Base-by-base conservation (phyloP, 1,140 invertebrate species). In the Danaus melanippus region DNA sequence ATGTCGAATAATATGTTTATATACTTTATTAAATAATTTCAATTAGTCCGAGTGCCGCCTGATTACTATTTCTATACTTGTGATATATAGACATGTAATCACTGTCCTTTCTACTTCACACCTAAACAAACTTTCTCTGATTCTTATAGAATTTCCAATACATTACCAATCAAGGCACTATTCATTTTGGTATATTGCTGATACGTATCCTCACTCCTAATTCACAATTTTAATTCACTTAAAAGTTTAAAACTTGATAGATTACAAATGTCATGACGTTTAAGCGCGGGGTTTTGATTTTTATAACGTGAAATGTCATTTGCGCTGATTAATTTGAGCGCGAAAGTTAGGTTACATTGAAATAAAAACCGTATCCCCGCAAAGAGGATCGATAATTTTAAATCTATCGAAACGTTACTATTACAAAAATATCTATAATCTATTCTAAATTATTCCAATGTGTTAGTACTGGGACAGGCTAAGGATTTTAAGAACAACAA, bases 11-110 rank as follows among this genome's bases (percentile, higher is more conserved):
- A 69, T 70, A 71, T 70, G 71, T 71, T n/a, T 74, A 75, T 69
- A 76, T 79, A 76, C 47, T 67, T 73, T 77, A 76, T 72, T 75
- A 71, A 70, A 66, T 68, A 71, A 69, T 76, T 78, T 75, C 69
- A 84, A 66, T 77, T 79, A 81, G 71, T 67, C 67, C 61, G 69
- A 76, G 83, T 83, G 81, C 78, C 79, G 63, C 56, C 82, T 82
- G 83, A 86, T 86, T 86, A 86, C 78, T 86, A 86, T 86, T 82
- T 84, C 83, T 86, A 86, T 86, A 86, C 83, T 32, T 60, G 83
- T 76, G 73, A 76, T 78, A 83, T 86, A 86, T 86, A 86, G 81
- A 86, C 74, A 84, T 86, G 84, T 86, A 84, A 86, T 84, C 83
- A 84, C 68, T 81, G 57, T 71, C 52, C 15, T 63, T 58, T 57